Evolutionary conservation across 2,797 vertebrate genomes (phyloP).

Genomic region (Alcedo quadribrachys): DNA sequence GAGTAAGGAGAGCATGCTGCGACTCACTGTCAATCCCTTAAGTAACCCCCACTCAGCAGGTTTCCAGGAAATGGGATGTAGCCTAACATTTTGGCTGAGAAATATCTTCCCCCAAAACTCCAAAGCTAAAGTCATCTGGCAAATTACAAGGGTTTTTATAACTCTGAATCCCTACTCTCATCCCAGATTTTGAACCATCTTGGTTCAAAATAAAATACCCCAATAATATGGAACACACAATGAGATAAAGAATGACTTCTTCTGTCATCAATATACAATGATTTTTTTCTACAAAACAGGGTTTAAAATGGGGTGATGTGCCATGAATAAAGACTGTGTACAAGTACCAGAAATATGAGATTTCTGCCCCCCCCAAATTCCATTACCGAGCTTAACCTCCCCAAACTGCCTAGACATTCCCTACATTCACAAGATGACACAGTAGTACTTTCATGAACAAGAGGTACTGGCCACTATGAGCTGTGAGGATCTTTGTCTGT

Average conservation of each 20-base stretch:
- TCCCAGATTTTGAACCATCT: neutral
- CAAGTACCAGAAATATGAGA: neutral
- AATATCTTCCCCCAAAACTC: neutral
- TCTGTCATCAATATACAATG: neutral
- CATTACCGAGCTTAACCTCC: neutral
- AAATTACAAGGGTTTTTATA: neutral
- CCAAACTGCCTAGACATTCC: neutral
- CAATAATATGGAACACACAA: neutral
- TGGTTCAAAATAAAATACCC: neutral
- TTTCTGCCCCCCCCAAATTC: neutral
- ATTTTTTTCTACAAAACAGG: neutral
- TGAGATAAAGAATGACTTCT: neutral
- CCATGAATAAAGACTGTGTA: neutral
- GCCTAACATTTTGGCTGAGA: neutral
- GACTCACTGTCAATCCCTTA: neutral
- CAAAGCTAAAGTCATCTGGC: neutral
- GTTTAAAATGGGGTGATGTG: neutral
- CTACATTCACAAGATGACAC: neutral
- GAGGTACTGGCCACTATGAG: conserved; percentile 1
- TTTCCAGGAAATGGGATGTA: neutral
- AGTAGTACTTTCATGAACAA: conserved; percentile 11
- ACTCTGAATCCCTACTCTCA: neutral
- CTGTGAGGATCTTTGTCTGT: conserved; percentile 35
- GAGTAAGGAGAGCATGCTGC: neutral
- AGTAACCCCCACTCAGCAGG: neutral